Conservation (phyloP, 2,797 vertebrate genomes). For the Hapalemur alaotrensis region DNA sequence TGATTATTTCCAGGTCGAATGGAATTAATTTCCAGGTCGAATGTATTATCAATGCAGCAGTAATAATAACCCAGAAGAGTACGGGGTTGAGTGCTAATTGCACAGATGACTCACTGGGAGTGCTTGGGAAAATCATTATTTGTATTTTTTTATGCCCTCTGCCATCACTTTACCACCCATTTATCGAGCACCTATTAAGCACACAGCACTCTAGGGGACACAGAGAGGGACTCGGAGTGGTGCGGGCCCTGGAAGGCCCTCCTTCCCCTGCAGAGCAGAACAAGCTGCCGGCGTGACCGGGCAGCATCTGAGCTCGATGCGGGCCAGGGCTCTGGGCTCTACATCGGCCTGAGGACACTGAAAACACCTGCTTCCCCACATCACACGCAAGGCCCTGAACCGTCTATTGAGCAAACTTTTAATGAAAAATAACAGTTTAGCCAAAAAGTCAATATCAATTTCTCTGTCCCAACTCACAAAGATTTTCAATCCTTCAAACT, state of each 20-base stretch:
- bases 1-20: background rate
- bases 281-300: background rate
- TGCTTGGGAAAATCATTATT: background rate
- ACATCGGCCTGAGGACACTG: accelerated
- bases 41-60: background rate
- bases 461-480: background rate
- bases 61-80: background rate
- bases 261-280: background rate
- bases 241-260: background rate
- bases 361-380: background rate
- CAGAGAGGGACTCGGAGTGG: background rate
- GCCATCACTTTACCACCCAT: background rate
- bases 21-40: background rate
- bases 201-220: background rate
- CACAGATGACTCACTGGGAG: background rate
- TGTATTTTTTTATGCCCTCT: background rate
- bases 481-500: background rate
- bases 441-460: background rate
- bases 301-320: background rate
- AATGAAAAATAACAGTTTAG: background rate
- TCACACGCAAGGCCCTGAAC: background rate
- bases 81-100: background rate
- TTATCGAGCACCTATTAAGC: background rate
- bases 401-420: background rate
- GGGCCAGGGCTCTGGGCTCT: accelerated